Evolutionary conservation across 1,140 invertebrate species (phyloP), one percentile per base, ranked within the genome.

Genomic region (Euschistus heros): DNA sequence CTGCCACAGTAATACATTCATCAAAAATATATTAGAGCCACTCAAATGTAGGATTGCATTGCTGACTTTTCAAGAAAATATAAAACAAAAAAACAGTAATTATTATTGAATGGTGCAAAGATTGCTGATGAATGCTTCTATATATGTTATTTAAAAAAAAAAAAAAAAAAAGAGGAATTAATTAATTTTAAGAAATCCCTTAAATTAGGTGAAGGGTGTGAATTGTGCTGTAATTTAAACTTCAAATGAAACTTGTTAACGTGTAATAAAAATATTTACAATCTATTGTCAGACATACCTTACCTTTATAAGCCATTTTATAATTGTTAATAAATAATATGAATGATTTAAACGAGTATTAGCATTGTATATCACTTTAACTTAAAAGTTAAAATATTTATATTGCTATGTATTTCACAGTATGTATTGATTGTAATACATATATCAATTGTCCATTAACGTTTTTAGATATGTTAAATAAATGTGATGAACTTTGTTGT

Each of bases 401-500:
- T 50, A 50, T 50, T 20, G 20, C 47, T 50, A 20, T 50, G n/a
- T 50, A 20, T 50, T 50, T 20, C n/a, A 20, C n/a, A 50, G 20
- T 20, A 50, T 50, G n/a, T 20, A 50, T 50, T 50, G n/a, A 37
- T 37, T 37, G 33, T 37, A 37, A 37, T 37, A 57, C 18, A 22
- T 57, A 57, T 57, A 57, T 57, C 24, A 26, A 26, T 24, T 24
- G 54, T 57, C 54, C 54, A 57, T 24, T 24, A 57, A 24, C 18
- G 15, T 24, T 22, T 57, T 24, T 24, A 17, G 15, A 57, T 14
- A 15, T 57, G 54, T 57, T 57, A 57, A 57, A 57, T 57, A 57
- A 57, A 57, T 57, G 54, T 57, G 54, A 57, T 57, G 54, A 57
- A 57, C 54, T 57, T 57, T 57, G 54, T 57, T 57, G 54, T 57